Base-by-base conservation (phyloP, 2,113 vertebrate species). In the Alectura lathami region DNA sequence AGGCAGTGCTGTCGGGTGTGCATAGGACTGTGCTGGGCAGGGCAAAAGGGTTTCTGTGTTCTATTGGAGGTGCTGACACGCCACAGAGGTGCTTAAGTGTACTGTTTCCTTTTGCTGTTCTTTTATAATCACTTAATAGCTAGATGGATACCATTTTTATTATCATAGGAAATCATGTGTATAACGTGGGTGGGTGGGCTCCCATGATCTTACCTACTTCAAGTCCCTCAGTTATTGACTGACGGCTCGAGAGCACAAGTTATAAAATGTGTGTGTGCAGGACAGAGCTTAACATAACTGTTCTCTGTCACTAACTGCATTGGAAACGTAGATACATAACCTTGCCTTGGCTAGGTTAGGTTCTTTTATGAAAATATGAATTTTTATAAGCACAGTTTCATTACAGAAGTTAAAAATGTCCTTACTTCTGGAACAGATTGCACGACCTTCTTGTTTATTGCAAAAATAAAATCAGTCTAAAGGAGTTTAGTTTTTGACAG, bases 21-120 rank as follows among this genome's bases (percentile, higher is more conserved):
- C 92, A 86, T 81, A 92, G 88, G 74, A 67, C 80, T 81, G 80
- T 64, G 80, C 27, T 88, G 45, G 78, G 54, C 85, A 95, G 73
- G 59, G 82, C 78, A 89, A 89, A 88, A 45, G 42, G 87, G 74
- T 76, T 18, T 43, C 77, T 81, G 51, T 67, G 29, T 56, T 93
- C 81, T 76, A 57, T 87, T 67, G 89, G 57, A 85, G 27, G 18
- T 51, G 48, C 13, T 43, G 42, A 15, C 42, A 43, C 42, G 15
- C 42, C 42, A 43, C 45, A 45, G 45, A 45, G 53, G 74, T 86
- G 88, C 38, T 91, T 48, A 77, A 74, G n/a, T 72, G 82, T 38
- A 57, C 20, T 53, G 62, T 66, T 89, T 73, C 8, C 63, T 89
- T 89, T 87, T 69, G 38, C 63, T 91, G 27, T 84, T 83, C 38